These are phyloP conservation scores for Orycteropus afer DNA, from an alignment of 2,113 vertebrate genomes.

Conservation along the genomic window DNA sequence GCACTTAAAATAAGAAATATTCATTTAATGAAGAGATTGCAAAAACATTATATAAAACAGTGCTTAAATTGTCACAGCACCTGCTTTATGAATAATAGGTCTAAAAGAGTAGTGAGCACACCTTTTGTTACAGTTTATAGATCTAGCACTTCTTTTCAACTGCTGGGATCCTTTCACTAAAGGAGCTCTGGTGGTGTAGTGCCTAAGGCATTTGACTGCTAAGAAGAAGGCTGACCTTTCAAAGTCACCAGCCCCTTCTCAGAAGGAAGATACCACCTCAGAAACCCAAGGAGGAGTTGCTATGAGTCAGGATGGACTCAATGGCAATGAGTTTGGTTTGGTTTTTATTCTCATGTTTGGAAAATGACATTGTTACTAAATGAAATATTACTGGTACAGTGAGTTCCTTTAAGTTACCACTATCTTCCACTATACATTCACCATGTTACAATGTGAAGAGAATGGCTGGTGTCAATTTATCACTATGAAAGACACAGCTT, in stretches of 20 bases:
- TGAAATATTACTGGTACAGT: not conserved
- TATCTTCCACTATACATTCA: not conserved
- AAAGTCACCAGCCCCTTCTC: no score
- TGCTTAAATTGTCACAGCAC: not conserved
- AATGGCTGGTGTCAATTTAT: not conserved
- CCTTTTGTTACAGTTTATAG: not conserved
- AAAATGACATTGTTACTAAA: not conserved
- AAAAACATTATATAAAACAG: not conserved
- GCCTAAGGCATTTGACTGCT: no score
- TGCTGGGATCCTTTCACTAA: no score
- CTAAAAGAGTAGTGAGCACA: not conserved
- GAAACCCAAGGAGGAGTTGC: no score
- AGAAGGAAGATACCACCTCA: no score
- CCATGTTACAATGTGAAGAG: not conserved
- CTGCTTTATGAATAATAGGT: not conserved
- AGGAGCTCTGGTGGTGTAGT: no score
- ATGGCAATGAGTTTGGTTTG: no score
- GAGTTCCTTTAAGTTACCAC: not conserved
- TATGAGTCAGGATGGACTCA: no score
- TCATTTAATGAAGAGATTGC: slow-evolving; percentile 8
- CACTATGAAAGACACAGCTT: accelerated
- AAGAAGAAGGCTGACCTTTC: no score
- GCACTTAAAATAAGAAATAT: slow-evolving; percentile 36
- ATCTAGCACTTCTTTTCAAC: not conserved
- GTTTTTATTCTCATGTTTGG: not conserved